phyloP scores from a whole-genome alignment of 35 echinoderm and acorn worm genomes.

The Apostichopus japonicus region DNA sequence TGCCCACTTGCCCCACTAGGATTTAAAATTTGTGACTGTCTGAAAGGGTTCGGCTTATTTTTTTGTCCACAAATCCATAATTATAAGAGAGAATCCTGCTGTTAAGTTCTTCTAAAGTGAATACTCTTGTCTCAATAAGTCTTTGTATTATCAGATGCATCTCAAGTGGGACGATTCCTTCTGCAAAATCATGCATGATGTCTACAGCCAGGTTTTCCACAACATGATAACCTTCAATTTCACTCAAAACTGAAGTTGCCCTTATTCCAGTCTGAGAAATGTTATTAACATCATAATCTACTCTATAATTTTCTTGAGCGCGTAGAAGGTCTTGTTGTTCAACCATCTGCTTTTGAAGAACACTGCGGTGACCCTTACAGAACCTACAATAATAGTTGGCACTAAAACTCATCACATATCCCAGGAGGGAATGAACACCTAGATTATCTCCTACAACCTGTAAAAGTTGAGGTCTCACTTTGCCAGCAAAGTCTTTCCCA shows the following conservation, averaged over 20 bases:
- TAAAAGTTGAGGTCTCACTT: not conserved
- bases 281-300: too few relatives aligned
- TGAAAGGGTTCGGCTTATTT: constrained; percentile 48
- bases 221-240: constrained; percentile 45
- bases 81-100: constrained; percentile 57
- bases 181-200: constrained; percentile 76
- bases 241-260: too few relatives aligned
- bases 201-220: constrained; percentile 40
- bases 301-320: too few relatives aligned
- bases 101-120: constrained; percentile 65
- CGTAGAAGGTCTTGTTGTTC: too few relatives aligned
- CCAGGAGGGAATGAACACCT: not conserved
- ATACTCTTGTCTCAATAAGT: constrained; percentile 47
- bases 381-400: not conserved
- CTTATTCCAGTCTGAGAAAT: too few relatives aligned
- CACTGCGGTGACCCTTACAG: not conserved
- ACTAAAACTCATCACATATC: not conserved
- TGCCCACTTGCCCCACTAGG: constrained; percentile 62
- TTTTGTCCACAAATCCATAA: constrained; percentile 52
- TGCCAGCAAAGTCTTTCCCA: too few relatives aligned
- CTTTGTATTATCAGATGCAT: constrained; percentile 56
- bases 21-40: not conserved
- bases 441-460: not conserved
- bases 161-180: constrained; percentile 70
- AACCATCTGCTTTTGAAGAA: not conserved